Conservation (phyloP, 2,888 invertebrate genomes). For the Acleris sparsana region DNA sequence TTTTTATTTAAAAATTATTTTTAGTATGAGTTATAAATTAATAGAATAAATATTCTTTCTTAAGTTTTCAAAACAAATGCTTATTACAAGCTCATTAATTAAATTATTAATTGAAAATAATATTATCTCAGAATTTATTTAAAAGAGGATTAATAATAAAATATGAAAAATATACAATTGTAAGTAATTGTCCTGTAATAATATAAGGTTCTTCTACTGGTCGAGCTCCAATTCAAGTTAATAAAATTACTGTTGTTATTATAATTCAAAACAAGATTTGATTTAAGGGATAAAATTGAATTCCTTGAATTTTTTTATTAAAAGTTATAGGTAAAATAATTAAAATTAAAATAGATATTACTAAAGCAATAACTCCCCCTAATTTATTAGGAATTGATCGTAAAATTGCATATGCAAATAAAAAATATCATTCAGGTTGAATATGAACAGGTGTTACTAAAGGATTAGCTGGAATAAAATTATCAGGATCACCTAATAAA, state of each 20-base stretch:
- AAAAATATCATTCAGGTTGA: conserved; percentile 93
- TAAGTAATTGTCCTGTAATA: conserved; percentile 84
- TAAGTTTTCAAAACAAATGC: conserved; percentile 89
- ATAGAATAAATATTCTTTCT: conserved; percentile 84
- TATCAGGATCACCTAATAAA: conserved; percentile 87
- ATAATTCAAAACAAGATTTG: conserved; percentile 85
- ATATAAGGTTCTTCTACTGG: conserved; percentile 88
- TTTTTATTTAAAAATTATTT: conserved; percentile 67
- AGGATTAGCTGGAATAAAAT: conserved; percentile 88
- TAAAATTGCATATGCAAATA: conserved; percentile 92
- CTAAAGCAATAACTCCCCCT: conserved; percentile 88
- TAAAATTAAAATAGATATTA: conserved; percentile 87
- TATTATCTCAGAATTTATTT: conserved; percentile 81
- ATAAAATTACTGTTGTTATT: conserved; percentile 79
- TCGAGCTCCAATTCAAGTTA: conserved; percentile 89
- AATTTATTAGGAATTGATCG: conserved; percentile 92
- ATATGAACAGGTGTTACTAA: conserved; percentile 89
- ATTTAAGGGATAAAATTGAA: conserved; percentile 85
- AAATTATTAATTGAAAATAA: conserved; percentile 61
- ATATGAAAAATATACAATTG: conserved; percentile 83
- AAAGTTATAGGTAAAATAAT: conserved; percentile 83
- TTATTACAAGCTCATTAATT: conserved; percentile 86
- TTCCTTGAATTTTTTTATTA: conserved; percentile 82
- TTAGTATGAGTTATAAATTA: conserved; percentile 84
- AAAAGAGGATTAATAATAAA: conserved; percentile 81